Conservation (phyloP, 2,888 invertebrate genomes). For the Strigamia transsilvanica region DNA sequence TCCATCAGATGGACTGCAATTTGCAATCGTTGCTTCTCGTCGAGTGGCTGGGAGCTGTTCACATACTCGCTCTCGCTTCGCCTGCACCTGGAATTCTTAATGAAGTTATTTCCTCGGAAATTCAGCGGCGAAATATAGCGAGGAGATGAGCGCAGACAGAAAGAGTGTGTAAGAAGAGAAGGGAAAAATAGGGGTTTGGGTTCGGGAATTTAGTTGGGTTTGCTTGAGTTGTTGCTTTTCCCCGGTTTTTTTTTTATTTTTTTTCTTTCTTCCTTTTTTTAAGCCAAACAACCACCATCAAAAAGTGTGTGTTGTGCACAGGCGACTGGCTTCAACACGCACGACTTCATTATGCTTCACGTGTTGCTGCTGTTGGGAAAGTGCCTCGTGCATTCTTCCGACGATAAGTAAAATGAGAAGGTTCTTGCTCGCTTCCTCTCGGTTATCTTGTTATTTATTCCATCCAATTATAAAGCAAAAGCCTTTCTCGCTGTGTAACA, state of each 20-base stretch:
- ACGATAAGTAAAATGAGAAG: constrained; percentile 45
- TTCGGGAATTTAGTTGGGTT: background rate
- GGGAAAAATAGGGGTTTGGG: background rate
- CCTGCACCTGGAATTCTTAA: constrained; percentile 48
- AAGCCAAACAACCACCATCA: constrained; percentile 16
- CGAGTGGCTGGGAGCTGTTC: constrained; percentile 39
- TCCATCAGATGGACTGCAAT: constrained; percentile 49
- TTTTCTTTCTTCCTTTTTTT: background rate
- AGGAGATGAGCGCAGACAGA: background rate
- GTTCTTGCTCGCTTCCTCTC: constrained; percentile 49
- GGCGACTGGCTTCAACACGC: constrained; percentile 33
- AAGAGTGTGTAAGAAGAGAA: background rate
- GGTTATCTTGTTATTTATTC: constrained; percentile 52
- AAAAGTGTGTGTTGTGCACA: constrained; percentile 36
- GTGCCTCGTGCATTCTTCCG: constrained; percentile 33
- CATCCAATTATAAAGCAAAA: constrained; percentile 52
- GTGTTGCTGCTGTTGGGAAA: constrained; percentile 41
- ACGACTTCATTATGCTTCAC: constrained; percentile 49
- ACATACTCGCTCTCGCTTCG: constrained; percentile 24
- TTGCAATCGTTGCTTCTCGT: constrained; percentile 49
- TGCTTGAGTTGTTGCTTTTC: background rate
- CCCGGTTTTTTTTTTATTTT: constrained; percentile 7
- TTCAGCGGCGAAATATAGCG: background rate
- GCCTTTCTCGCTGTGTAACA: constrained; percentile 24
- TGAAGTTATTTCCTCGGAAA: constrained; percentile 39